Base-by-base conservation (phyloP, 2,113 vertebrate genomes). In the Neolamprologus tretocephalus region DNA sequence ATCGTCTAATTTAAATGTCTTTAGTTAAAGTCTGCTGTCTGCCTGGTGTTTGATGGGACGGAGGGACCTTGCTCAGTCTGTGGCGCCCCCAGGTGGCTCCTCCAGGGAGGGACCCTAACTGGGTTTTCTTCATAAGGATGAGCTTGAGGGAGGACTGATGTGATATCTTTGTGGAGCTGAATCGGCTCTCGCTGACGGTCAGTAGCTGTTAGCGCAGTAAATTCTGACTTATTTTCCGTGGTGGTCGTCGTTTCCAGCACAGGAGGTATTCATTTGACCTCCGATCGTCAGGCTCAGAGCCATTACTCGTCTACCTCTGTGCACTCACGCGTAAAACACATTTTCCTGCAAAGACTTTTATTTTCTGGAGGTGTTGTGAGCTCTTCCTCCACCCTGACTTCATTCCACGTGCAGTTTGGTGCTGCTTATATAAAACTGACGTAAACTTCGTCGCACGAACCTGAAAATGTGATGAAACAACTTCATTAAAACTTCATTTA, bases 81-180 rank as follows among this genome's bases (percentile, higher is more conserved):
- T 66, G 86, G 75, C 61, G 57, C 86, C 89, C 45, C 81, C 86
- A 55, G 4, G 90, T 95, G 95, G 86, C 19, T 93, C 75, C 86
- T 94, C 88, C 87, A 94, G 2, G 84, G 6, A 53, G 23, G 86
- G 58, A 31, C 19, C 8, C 35, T 4, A 1, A 6, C 23, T 0
- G 61, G 4, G 13, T 16, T 23, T 11, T 49, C 61, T 33, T 75
- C 66, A 61, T 10, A 4, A 49, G 4, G 23, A n/a, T 2, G 16
- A 81, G n/a, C 31, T 63, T 6, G 31, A 63, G 16, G 58, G 0
- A 40, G 35, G 10, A 68, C 3, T 13, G 0, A 1, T 66, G 3
- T 71, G 12, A 40, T 9, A 0, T 42, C 4, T 14, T 14, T 0
- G 21, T 17, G 68, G 21, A 21, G n/a, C 11, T 37, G 35, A 6